These are phyloP conservation scores for Pseudococcus jackbeardsleyi DNA, from an alignment of 2,888 invertebrate genomes.

Conservation along the genomic window DNA sequence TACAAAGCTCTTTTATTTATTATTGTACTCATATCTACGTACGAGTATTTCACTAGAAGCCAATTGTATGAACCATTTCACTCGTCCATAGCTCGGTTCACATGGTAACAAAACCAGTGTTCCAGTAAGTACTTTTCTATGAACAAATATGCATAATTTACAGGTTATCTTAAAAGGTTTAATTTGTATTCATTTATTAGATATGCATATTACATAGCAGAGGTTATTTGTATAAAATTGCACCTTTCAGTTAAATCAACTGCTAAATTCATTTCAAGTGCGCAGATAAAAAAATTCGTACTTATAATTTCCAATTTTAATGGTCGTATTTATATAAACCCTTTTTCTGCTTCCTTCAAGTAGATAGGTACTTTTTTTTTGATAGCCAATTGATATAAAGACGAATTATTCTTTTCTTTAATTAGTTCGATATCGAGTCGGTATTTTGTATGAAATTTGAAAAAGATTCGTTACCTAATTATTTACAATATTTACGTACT, in stretches of 20 bases:
- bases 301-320: background rate
- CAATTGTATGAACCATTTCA: constrained; percentile 3
- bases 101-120: constrained; percentile 3
- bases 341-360: background rate
- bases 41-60: background rate
- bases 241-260: background rate
- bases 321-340: background rate
- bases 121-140: background rate
- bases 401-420: background rate
- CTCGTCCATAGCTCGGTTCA: background rate
- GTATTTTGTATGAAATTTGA: background rate
- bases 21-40: background rate
- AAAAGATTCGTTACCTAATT: background rate
- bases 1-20: background rate
- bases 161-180: background rate
- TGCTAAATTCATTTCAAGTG: constrained; percentile 8
- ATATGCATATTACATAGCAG: background rate
- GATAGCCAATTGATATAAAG: background rate
- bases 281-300: background rate
- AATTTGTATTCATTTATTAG: background rate
- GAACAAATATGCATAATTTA: constrained; percentile 10
- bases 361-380: background rate
- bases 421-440: background rate
- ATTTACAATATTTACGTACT: background rate
- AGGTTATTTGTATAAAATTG: constrained; percentile 1